Conservation (phyloP, 2,113 vertebrate species). For the Misgurnus mizolepis region DNA sequence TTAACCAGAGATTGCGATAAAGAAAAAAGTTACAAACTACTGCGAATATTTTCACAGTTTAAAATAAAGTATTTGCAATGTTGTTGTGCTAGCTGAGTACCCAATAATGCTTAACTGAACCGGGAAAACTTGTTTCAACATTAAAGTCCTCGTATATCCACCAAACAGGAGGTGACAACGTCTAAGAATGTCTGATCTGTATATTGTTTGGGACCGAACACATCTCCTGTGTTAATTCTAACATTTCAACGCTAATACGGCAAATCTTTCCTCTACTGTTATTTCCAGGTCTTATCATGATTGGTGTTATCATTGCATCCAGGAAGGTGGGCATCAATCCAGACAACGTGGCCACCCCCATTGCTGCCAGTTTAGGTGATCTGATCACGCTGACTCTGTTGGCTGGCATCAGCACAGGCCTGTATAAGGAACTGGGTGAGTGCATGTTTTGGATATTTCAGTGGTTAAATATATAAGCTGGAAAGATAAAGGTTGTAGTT, state of each 20-base stretch:
- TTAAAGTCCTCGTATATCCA: constrained; percentile 2
- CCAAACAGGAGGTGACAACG: constrained; percentile 35
- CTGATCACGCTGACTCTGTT: constrained; percentile 95
- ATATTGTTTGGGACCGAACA: constrained; percentile 34
- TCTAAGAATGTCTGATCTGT: neutral
- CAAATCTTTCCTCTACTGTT: constrained; percentile 23
- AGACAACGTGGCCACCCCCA: constrained; percentile 96
- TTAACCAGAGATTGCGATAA: too few species aligned
- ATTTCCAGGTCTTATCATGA: constrained; percentile 92
- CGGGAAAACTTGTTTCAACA: neutral
- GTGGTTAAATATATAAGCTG: neutral
- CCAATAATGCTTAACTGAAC: neutral
- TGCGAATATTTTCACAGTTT: too few species aligned
- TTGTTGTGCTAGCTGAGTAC: too few species aligned
- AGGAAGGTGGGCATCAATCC: constrained; percentile 97
- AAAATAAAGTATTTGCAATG: too few species aligned
- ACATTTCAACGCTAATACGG: constrained; percentile 26
- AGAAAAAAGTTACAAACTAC: too few species aligned
- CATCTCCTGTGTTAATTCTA: constrained; percentile 41
- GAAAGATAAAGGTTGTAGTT: neutral
- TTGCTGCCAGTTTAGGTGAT: constrained; percentile 95
- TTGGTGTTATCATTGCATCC: constrained; percentile 93
- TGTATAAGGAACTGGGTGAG: constrained; percentile 92
- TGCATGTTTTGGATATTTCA: constrained; percentile 59
- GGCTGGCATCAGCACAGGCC: constrained; percentile 93